Evolutionary conservation across 2,113 vertebrate genomes (phyloP), one percentile per base, ranked within the genome.

Genomic region (Scatophagus argus): DNA sequence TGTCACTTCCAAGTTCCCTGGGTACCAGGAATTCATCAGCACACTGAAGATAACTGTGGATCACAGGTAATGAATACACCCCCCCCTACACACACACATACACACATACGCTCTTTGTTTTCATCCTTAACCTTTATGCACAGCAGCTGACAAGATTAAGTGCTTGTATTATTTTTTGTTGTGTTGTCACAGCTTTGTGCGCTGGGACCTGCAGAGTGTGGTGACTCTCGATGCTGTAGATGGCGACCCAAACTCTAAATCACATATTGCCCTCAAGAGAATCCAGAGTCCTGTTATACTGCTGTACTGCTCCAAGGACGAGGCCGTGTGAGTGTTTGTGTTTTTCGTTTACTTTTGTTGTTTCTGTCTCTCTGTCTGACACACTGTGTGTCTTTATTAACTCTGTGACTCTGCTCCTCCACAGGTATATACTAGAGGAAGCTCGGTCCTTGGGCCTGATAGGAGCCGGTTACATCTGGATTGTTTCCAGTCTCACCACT

Each of bases 391-490:
- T 79, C 54, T 77, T 47, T 25, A 60, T 68, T 43, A 54, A 29
- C 44, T 31, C 25, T 51, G 34, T 65, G 7, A 56, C 54, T 72
- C 43, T 6, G 1, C 49, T 81, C 51, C 39, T 61, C 51, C 23
- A 56, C 89, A 94, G 93, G 66, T 94, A 97, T 79, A 97, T 99
- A 68, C 89, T 99, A 74, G 96, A 97, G 0, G 98, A 99, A 82
- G 97, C 98, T 21, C 96, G 97, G 1, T 98, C 97, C 12, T 90
- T 99, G 31, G 98, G 98, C 73, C 94, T 99, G 49, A 98, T 97
- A 0, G 98, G 97, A 39, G 97, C 97, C 0, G 97, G 98, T 75
- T 98, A 96, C 92, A 98, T 99, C 92, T 99, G 98, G 98, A 97
- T 99, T 46, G 96, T 99, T 77, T 97, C 98, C 73, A 98, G 97